Base-by-base conservation (phyloP, 1,140 invertebrate species). In the Leptinotarsa texana region DNA sequence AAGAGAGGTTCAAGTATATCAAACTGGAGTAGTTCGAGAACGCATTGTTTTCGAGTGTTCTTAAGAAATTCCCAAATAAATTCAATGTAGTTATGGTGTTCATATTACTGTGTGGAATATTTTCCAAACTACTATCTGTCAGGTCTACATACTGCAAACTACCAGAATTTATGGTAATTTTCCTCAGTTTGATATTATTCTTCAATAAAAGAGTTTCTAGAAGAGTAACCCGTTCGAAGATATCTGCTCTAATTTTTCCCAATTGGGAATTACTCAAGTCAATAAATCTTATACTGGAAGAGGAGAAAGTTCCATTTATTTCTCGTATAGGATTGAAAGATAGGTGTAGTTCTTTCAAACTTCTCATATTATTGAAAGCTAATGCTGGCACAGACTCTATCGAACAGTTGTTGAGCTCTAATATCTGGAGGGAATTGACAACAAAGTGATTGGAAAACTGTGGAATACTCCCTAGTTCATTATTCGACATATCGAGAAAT, bases 81-180 rank as follows among this genome's bases (percentile, higher is more conserved):
- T 88, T 84, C 13, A 88, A 87, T 69, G 86, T 86, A 22, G 84
- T 86, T 8, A 93, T 79, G 78, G 87, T 87, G 15, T 90, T 90
- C 68, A 93, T 85, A n/a, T 89, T 89, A 65, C 87, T 86, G 2
- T 90, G 78, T 74, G 89, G 90, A 3, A 91, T 87, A 66, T 86
- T 83, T 75, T 91, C 88, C 51, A 92, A 83, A 79, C 90, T 92
- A 79, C 91, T 92, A 66, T 87, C 87, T 2, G 91, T 90, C 4
- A 90, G 86, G 78, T 93, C 91, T 51, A 93, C 79, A 66, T 83
- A 86, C 62, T 85, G 87, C 15, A 93, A 77, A 21, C 89, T 89
- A 33, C 84, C 81, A 15, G 88, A 88, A 73, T 87, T 86, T n/a
- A 87, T 81, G 67, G 79, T 79, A 33, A 86, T 84, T 57, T 85